Base-by-base conservation (phyloP, 2,888 invertebrate species). In the Steinernema scapterisci region DNA sequence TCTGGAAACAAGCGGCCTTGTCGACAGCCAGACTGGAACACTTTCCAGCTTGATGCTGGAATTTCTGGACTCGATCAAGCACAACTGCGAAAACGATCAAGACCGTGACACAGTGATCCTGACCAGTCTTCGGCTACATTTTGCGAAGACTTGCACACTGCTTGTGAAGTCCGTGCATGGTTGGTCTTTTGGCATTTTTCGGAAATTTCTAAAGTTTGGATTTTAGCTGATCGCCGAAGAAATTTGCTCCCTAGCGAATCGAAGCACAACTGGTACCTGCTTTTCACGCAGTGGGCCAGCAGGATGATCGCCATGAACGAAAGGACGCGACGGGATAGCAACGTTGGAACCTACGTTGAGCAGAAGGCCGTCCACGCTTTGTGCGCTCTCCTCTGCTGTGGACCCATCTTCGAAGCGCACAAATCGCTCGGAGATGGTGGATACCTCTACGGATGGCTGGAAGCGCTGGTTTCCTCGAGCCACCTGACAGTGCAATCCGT, bases 211-310 rank as follows among this genome's bases (percentile, higher is more conserved):
- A n/a, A n/a, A n/a, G n/a, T n/a, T n/a, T n/a, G n/a, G n/a, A n/a
- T 90, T 90, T 31, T 88, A 95, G 95, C 95, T 90, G 95, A 95
- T 87, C 92, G 92, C 78, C 93, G 94, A 88, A 91, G 92, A 71
- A 93, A 93, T 21, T 90, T 99, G 75, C 88, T 99, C 86, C 94
- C 94, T 86, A 91, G 93, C 80, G 95, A 95, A 85, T 89, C 95
- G 70, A 91, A 95, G 72, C 92, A 93, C 81, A 93, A 92, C 87
- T 90, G 99, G 77, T 97, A 97, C 89, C 92, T 92, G 80, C 90
- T 97, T 79, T 96, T 97, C 89, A 93, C 94, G 44, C 92, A 93
- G 56, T 99, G 97, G 97, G 94, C 95, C 85, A 96, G 95, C 0
- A 92, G 92, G 43, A 80, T 79, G 0, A 79, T 81, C 23, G 79